Conservation (phyloP, 2,888 invertebrate genomes). For the Hecatera dysodea region DNA sequence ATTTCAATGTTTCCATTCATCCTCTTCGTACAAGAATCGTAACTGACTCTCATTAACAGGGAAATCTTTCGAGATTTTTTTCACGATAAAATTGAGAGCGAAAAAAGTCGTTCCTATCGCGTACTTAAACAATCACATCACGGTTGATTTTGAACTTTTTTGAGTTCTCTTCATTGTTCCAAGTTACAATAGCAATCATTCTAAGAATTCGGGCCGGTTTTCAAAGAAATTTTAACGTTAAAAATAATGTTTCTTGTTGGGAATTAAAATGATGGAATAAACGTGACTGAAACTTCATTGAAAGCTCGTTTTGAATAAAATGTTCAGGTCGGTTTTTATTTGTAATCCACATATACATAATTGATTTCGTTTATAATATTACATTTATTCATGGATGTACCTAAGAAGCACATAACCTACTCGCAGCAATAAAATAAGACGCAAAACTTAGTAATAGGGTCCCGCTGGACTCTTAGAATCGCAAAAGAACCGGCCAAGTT, state of each 20-base stretch:
- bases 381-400: too few relatives aligned
- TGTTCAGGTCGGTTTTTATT: background rate
- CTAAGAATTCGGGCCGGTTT: slow-evolving; percentile 35
- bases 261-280: slow-evolving; percentile 52
- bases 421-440: background rate
- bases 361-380: background rate
- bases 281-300: slow-evolving; percentile 49
- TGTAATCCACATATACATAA: background rate
- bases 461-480: too few relatives aligned
- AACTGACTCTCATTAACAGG: slow-evolving; percentile 32
- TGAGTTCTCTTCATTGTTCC: slow-evolving; percentile 51
- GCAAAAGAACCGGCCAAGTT: too few relatives aligned
- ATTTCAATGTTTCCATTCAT: slow-evolving; percentile 14
- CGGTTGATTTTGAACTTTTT: slow-evolving; percentile 63
- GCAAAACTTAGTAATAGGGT: background rate
- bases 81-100: slow-evolving; percentile 40
- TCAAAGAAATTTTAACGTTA: slow-evolving; percentile 22
- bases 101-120: slow-evolving; percentile 53
- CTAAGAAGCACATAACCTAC: too few relatives aligned
- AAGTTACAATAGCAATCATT: slow-evolving; percentile 57
- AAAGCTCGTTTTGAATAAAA: background rate
- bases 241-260: slow-evolving; percentile 43
- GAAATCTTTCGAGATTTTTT: slow-evolving; percentile 23
- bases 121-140: slow-evolving; percentile 63
- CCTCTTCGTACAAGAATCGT: slow-evolving; percentile 12